Conservation (phyloP, 2,888 invertebrate genomes). For the Drosophila paramelanica region DNA sequence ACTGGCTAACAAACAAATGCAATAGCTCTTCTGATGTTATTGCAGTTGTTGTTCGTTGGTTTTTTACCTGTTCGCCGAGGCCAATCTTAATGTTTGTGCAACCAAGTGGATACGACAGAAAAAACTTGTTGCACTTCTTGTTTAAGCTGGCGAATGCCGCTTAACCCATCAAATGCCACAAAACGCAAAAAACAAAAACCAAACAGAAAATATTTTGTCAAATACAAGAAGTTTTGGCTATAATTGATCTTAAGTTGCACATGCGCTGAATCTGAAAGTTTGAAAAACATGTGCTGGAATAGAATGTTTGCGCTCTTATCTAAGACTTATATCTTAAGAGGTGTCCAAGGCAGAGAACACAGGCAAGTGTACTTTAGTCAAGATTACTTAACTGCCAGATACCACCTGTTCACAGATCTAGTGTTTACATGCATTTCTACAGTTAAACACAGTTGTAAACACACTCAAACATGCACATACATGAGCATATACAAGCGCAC, state of each 20-base stretch:
- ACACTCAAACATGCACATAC: background rate
- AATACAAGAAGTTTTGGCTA: conserved; percentile 27
- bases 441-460: conserved; percentile 9
- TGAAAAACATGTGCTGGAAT: background rate
- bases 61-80: conserved; percentile 41
- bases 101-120: conserved; percentile 47
- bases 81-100: conserved; percentile 64
- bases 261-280: conserved; percentile 12
- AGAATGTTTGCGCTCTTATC: conserved; percentile 21
- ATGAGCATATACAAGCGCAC: conserved; percentile 10
- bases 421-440: conserved; percentile 32
- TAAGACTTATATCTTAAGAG: conserved; percentile 15
- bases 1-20: conserved; percentile 68
- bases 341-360: conserved; percentile 17
- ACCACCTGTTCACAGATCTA: conserved; percentile 21
- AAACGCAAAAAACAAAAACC: conserved; percentile 15
- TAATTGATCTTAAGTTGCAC: conserved; percentile 24
- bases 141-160: conserved; percentile 63
- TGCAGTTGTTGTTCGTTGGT: conserved; percentile 24
- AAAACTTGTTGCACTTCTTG: conserved; percentile 59
- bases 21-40: conserved; percentile 45
- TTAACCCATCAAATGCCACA: conserved; percentile 62
- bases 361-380: conserved; percentile 24
- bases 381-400: conserved; percentile 30
- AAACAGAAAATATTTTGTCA: conserved; percentile 34